phyloP scores from a whole-genome alignment of 2,888 invertebrate genomes.

The Pseudococcus jackbeardsleyi region DNA sequence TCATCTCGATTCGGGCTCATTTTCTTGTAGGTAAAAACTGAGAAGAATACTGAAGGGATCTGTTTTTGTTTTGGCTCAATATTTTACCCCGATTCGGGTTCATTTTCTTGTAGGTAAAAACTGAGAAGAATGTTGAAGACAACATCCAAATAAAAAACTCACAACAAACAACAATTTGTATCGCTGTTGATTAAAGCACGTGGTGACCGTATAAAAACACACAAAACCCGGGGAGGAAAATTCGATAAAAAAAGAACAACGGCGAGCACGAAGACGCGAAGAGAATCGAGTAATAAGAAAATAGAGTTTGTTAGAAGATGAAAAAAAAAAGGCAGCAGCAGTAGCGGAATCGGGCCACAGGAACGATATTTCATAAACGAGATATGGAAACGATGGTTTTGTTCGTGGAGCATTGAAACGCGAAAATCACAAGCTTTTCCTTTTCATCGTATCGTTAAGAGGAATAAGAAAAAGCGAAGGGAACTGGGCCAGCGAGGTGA shows the following conservation, averaged over 20 bases:
- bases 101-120: no score
- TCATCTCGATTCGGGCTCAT: no score
- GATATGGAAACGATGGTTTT: constrained; percentile 50
- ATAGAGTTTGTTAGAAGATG: not conserved
- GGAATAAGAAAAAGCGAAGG: not conserved
- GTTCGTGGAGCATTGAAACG: constrained; percentile 28
- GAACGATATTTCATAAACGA: constrained; percentile 50
- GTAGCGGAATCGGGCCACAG: not conserved
- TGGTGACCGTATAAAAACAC: no score
- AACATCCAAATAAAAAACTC: no score
- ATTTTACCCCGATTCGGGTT: no score
- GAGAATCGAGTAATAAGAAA: constrained; percentile 15
- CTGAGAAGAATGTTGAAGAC: no score
- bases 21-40: no score
- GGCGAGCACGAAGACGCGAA: not conserved
- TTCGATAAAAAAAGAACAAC: not conserved
- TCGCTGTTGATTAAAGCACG: no score
- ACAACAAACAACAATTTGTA: no score
- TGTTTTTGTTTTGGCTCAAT: no score
- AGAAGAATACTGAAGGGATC: no score
- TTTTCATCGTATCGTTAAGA: constrained; percentile 39
- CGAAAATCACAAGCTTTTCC: constrained; percentile 41
- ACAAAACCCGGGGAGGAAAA: not conserved
- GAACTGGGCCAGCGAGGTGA: not conserved
- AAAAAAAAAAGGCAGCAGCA: not conserved